A percentile compares a stretch with the other conserved stretches of the same genome.
phyloP scores from a whole-genome alignment of 2,797 vertebrate species.

The Semotilus atromaculatus region DNA sequence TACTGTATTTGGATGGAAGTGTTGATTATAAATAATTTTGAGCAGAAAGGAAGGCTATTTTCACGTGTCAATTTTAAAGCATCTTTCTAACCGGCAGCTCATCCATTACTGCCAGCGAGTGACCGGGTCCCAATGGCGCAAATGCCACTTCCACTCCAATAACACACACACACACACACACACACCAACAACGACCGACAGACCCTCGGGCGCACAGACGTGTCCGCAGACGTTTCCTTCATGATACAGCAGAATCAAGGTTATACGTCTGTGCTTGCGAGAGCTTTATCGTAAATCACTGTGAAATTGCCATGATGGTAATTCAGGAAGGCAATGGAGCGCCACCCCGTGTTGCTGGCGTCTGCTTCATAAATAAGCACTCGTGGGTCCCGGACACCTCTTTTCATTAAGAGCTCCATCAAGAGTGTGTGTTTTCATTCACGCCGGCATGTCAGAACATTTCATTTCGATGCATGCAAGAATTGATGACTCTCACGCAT shows the following conservation, averaged over 20 bases:
- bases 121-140: constrained; percentile 48
- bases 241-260: constrained; percentile 59
- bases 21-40: constrained; percentile 57
- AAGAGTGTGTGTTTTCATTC: constrained; percentile 48
- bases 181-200: too few species aligned
- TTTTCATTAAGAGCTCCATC: constrained; percentile 51
- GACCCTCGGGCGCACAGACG: constrained; percentile 65
- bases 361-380: constrained; percentile 74
- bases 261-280: constrained; percentile 71
- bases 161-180: constrained; percentile 23
- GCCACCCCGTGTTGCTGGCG: constrained; percentile 40
- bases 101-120: constrained; percentile 55
- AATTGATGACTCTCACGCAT: constrained; percentile 47
- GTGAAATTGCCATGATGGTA: constrained; percentile 77
- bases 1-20: constrained; percentile 22
- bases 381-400: constrained; percentile 47
- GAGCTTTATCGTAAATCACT: constrained; percentile 76
- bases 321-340: constrained; percentile 69
- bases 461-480: constrained; percentile 35
- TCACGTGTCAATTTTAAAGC: constrained; percentile 37
- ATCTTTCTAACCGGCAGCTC: constrained; percentile 52
- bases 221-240: constrained; percentile 75
- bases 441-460: constrained; percentile 49
- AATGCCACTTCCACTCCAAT: constrained; percentile 61
- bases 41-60: constrained; percentile 46